Evolutionary conservation across 2,888 invertebrate genomes (phyloP).

Genomic region (Rhingia rostrata): DNA sequence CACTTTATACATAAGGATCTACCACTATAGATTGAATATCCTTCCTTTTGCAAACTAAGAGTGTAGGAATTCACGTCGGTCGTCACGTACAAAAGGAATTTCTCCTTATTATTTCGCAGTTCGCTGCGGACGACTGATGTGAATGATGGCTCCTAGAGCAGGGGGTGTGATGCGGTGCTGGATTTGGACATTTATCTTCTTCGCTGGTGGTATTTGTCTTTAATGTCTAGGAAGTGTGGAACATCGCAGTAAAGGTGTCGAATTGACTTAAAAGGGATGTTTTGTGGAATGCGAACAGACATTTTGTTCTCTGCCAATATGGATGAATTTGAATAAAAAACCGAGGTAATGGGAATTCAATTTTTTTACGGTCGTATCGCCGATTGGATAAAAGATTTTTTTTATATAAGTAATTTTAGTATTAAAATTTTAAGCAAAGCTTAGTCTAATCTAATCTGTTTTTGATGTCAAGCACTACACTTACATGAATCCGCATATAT

Average conservation of each 20-base stretch:
- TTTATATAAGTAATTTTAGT: too few species aligned
- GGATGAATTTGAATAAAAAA: too few species aligned
- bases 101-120: constrained; percentile 71
- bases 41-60: neutral
- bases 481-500: too few species aligned
- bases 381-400: too few species aligned
- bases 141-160: constrained; percentile 30
- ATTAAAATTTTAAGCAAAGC: too few species aligned
- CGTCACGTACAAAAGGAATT: constrained; percentile 73
- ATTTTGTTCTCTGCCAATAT: neutral
- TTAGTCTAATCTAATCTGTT: too few species aligned
- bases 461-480: too few species aligned
- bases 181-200: constrained; percentile 8
- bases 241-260: constrained; percentile 40
- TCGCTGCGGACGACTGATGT: constrained; percentile 55
- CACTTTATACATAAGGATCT: constrained; percentile 26
- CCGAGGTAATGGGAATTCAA: too few species aligned
- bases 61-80: constrained; percentile 50
- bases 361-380: too few species aligned
- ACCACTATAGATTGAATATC: constrained; percentile 42
- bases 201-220: constrained; percentile 24
- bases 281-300: neutral
- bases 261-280: constrained; percentile 47
- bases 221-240: constrained; percentile 35
- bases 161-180: neutral